Percentiles rank a stretch among this genome's conserved stretches.
phyloP scores from a whole-genome alignment of 2,113 vertebrate species.

The Ciconia stormi region DNA sequence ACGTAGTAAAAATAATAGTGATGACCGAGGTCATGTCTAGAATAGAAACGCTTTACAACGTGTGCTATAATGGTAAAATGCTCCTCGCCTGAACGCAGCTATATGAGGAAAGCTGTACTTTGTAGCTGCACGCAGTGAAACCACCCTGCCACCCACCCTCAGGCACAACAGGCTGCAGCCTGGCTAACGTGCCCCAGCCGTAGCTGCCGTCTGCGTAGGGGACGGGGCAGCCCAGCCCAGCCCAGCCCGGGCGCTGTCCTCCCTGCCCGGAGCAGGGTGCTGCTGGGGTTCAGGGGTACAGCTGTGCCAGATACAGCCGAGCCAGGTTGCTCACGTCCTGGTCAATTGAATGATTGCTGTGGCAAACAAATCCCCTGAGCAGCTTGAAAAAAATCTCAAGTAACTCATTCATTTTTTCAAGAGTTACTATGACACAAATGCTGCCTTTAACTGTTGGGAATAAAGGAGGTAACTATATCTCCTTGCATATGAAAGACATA shows the following conservation, averaged over 20 bases:
- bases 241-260: background rate
- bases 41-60: background rate
- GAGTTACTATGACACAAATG: background rate
- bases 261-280: background rate
- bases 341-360: background rate
- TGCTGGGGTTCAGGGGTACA: background rate
- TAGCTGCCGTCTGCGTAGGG: fast-evolving
- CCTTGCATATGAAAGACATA: background rate
- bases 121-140: background rate
- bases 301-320: background rate
- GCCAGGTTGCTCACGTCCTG: background rate
- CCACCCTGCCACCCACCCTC: background rate
- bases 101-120: background rate
- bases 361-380: background rate
- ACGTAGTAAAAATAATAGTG: background rate
- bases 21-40: background rate
- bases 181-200: fast-evolving
- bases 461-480: slow-evolving; percentile 18
- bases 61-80: background rate
- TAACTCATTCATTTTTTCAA: background rate
- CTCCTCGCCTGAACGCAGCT: background rate
- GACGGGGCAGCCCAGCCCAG: background rate
- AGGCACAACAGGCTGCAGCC: background rate
- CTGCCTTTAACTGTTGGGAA: background rate
- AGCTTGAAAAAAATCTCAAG: background rate